Percentiles rank a stretch among this genome's conserved stretches.
phyloP scores from a whole-genome alignment of 2,113 vertebrate genomes.

The Turdus rufiventris region DNA sequence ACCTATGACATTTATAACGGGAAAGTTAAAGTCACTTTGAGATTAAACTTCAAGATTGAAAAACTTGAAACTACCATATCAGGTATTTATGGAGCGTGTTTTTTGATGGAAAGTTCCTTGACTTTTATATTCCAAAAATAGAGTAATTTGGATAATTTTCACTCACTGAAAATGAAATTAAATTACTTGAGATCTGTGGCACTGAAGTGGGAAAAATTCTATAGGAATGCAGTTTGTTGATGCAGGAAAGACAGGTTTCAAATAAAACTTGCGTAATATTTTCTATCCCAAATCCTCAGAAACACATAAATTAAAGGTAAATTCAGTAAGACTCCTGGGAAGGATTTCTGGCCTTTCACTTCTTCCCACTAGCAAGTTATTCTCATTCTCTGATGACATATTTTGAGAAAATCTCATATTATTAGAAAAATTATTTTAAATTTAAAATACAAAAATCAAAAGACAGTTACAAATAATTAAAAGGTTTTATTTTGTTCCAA shows the following conservation, averaged over 20 bases:
- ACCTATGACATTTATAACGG: neutral
- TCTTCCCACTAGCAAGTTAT: neutral
- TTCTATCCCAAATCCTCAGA: neutral
- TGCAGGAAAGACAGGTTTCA: neutral
- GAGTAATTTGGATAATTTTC: neutral
- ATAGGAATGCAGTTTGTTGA: neutral
- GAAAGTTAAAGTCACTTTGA: neutral
- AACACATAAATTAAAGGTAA: neutral
- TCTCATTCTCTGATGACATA: neutral
- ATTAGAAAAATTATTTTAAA: neutral
- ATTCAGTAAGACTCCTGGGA: neutral
- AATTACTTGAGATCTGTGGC: neutral
- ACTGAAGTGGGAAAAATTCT: neutral
- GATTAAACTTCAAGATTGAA: neutral
- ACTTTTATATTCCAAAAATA: neutral
- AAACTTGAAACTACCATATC: neutral
- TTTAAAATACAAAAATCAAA: neutral
- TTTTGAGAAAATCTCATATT: neutral
- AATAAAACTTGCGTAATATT: neutral
- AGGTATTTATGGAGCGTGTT: neutral
- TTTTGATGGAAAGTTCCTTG: neutral
- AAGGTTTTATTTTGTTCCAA: neutral
- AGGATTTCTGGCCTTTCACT: neutral
- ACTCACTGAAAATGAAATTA: neutral
- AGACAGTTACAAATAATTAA: neutral